Percentiles rank a stretch among this genome's conserved stretches.
Conservation (phyloP, 2,888 invertebrate genomes). For the Diarsia dahlii region DNA sequence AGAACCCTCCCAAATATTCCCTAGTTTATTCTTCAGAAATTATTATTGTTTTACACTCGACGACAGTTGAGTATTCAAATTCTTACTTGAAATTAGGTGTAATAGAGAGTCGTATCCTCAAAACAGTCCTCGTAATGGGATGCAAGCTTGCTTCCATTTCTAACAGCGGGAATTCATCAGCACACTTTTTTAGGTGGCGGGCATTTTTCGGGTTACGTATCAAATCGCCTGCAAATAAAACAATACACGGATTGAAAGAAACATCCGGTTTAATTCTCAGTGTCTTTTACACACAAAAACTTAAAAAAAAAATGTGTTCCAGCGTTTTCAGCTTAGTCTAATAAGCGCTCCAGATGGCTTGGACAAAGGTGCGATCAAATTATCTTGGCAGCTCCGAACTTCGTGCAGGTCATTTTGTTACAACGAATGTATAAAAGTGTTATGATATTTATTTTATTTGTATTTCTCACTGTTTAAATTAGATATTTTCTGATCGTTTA, state of each 20-base stretch:
- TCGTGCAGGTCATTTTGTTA: too few relatives aligned
- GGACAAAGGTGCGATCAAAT: too few relatives aligned
- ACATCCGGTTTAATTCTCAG: background rate
- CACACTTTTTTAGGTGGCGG: slow-evolving; percentile 94
- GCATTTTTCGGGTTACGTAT: slow-evolving; percentile 95
- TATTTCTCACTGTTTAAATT: too few relatives aligned
- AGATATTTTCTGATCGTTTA: too few relatives aligned
- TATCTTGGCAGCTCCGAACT: too few relatives aligned
- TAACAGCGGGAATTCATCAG: slow-evolving; percentile 96
- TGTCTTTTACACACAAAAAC: background rate
- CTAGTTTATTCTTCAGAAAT: too few relatives aligned
- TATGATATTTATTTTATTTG: too few relatives aligned
- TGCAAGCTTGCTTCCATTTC: slow-evolving; percentile 96
- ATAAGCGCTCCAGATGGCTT: background rate
- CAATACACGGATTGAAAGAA: background rate
- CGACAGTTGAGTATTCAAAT: background rate
- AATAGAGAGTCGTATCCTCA: slow-evolving; percentile 95
- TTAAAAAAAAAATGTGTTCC: background rate
- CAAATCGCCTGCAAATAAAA: slow-evolving; percentile 89
- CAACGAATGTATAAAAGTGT: too few relatives aligned
- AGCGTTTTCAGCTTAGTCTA: background rate
- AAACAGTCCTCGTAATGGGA: slow-evolving; percentile 98
- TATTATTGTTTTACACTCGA: background rate
- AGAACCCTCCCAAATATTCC: too few relatives aligned
- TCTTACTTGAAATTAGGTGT: slow-evolving; percentile 92